phyloP scores from a whole-genome alignment of 1,140 invertebrate species.

The Drosophila nasuta region DNA sequence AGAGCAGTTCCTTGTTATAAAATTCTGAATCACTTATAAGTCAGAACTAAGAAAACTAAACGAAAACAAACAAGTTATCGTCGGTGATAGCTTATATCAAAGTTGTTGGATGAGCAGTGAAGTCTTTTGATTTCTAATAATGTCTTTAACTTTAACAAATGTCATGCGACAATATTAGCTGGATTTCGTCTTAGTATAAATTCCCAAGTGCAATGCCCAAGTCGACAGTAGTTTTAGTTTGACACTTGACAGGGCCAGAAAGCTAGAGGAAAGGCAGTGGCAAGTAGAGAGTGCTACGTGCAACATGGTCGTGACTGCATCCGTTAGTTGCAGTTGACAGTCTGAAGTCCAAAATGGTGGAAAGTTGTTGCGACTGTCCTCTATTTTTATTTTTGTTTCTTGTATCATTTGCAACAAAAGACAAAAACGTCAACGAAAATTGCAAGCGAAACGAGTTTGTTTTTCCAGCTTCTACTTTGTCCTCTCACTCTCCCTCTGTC shows the following conservation, averaged over 20 bases:
- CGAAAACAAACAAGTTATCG: no score
- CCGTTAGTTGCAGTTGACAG: constrained; percentile 34
- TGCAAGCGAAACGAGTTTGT: constrained; percentile 47
- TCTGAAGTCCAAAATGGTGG: constrained; percentile 29
- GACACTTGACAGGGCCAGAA: constrained; percentile 28
- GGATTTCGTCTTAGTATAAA: background rate
- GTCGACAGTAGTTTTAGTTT: constrained; percentile 16
- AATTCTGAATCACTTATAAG: no score
- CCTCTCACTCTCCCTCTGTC: constrained; percentile 28
- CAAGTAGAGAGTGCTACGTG: background rate
- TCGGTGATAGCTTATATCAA: no score
- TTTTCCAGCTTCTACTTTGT: constrained; percentile 38
- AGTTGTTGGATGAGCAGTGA: no score
- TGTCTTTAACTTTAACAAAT: constrained; percentile 7
- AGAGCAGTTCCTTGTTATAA: no score
- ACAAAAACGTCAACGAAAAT: constrained; percentile 59
- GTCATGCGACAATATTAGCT: constrained; percentile 3
- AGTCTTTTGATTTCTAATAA: background rate
- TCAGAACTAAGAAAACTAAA: no score
- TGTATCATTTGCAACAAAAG: constrained; percentile 56
- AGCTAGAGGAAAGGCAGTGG: background rate
- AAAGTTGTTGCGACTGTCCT: constrained; percentile 48
- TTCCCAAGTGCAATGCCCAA: constrained; percentile 8
- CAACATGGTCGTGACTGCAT: constrained; percentile 23
- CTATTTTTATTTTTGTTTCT: constrained; percentile 1